These are phyloP conservation scores for Paragorgia papillata DNA, from an alignment of 92 coral and sea anemone species.

Conservation along the genomic window DNA sequence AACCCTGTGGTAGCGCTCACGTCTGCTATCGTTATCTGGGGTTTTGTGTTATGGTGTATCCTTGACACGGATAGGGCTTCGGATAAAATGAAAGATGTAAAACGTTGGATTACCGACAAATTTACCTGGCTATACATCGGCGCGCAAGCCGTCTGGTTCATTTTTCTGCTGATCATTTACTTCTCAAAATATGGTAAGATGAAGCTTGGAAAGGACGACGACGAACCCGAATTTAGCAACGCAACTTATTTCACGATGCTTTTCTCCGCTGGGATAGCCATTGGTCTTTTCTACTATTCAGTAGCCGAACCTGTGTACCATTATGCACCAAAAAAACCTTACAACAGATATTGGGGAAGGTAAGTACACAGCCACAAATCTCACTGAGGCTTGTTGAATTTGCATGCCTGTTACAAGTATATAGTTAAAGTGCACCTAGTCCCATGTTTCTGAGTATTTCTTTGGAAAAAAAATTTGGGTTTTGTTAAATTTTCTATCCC, in stretches of 20 bases:
- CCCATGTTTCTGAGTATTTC: too few species aligned
- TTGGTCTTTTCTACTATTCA: constrained; percentile 54
- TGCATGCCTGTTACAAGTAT: too few species aligned
- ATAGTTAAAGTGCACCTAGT: too few species aligned
- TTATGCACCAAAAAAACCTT: constrained; percentile 29
- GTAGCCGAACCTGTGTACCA: constrained; percentile 58
- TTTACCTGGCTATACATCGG: constrained; percentile 62
- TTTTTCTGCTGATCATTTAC: constrained; percentile 46
- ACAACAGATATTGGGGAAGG: constrained; percentile 62
- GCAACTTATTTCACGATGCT: constrained; percentile 63
- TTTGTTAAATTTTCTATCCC: too few species aligned
- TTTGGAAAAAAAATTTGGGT: too few species aligned
- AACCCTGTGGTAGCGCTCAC: constrained; percentile 53
- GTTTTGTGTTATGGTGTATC: constrained; percentile 55
- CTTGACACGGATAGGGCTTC: constrained; percentile 42
- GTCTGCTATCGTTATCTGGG: constrained; percentile 53
- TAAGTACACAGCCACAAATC: constrained; percentile 25
- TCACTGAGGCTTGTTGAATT: too few species aligned
- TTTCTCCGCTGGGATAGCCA: constrained; percentile 58
- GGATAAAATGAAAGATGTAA: constrained; percentile 44
- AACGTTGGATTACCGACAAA: constrained; percentile 53
- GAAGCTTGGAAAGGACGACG: constrained; percentile 60
- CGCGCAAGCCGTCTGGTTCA: constrained; percentile 55
- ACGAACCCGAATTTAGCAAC: constrained; percentile 58
- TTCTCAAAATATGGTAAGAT: constrained; percentile 56